Conservation (phyloP, 2,888 invertebrate genomes). For the Megastigmus dorsalis region DNA sequence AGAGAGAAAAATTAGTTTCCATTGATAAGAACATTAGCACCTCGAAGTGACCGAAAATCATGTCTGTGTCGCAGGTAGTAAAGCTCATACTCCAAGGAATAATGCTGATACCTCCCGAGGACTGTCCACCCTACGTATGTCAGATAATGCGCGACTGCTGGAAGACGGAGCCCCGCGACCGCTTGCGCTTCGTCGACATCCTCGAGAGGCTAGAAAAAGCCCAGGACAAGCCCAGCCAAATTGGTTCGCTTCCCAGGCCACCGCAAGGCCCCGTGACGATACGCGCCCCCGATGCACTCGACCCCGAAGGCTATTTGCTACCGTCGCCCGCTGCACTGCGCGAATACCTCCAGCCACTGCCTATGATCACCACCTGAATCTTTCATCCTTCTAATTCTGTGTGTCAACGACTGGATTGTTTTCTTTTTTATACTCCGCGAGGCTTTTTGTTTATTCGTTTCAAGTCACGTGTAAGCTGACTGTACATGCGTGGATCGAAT, state of each 20-base stretch:
- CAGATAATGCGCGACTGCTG: conserved; percentile 88
- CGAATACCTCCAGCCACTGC: conserved; percentile 79
- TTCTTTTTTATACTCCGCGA: no score
- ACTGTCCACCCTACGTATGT: conserved; percentile 83
- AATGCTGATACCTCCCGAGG: conserved; percentile 86
- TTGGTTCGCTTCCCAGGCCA: conserved; percentile 74
- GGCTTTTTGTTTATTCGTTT: no score
- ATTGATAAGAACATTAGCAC: no score
- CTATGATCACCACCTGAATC: no score
- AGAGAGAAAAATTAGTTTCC: no score
- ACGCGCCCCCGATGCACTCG: conserved; percentile 76
- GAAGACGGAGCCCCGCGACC: conserved; percentile 86
- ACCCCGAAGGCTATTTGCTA: conserved; percentile 82
- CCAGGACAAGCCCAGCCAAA: conserved; percentile 63
- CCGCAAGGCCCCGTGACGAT: conserved; percentile 76
- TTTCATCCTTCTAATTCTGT: no score
- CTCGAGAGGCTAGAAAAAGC: conserved; percentile 79
- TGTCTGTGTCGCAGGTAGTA: conserved; percentile 81
- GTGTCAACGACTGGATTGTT: no score
- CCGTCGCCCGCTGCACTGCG: conserved; percentile 77
- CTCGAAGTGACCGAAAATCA: no score
- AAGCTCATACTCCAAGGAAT: conserved; percentile 87
- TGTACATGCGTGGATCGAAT: no score
- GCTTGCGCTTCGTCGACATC: conserved; percentile 84
- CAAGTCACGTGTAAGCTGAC: no score